Conservation (phyloP, 1,140 invertebrate genomes). For the Trichonephila inaurata region DNA sequence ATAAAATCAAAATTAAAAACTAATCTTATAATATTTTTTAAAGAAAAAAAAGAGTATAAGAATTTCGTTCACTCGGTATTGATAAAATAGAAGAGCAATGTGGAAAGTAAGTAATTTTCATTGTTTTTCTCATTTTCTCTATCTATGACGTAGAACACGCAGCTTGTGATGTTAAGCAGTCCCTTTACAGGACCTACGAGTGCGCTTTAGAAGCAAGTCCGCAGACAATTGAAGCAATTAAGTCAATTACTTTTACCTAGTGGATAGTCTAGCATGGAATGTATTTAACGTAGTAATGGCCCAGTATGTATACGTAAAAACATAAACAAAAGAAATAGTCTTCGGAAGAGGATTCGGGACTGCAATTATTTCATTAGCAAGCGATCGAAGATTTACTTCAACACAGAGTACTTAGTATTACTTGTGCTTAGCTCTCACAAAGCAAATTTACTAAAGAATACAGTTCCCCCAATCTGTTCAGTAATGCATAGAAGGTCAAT, state of each 20-base stretch:
- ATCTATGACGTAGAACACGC: constrained; percentile 15
- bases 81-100: neutral
- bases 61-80: neutral
- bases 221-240: constrained; percentile 67
- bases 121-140: neutral
- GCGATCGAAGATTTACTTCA: constrained; percentile 66
- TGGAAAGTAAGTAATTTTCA: neutral
- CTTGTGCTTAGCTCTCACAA: constrained; percentile 11
- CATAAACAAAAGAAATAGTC: constrained; percentile 55
- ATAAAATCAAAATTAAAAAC: neutral
- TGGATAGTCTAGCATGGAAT: constrained; percentile 29
- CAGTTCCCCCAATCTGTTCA: constrained; percentile 34
- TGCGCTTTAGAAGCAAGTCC: neutral
- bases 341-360: constrained; percentile 41
- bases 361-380: constrained; percentile 62
- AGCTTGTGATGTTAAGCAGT: constrained; percentile 28
- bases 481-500: constrained; percentile 41
- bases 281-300: constrained; percentile 52
- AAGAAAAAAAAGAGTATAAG: neutral
- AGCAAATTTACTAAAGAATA: constrained; percentile 38
- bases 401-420: constrained; percentile 42
- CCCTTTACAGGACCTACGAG: constrained; percentile 17
- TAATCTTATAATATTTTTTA: neutral
- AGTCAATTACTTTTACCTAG: constrained; percentile 65
- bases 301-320: constrained; percentile 60